phyloP scores from a whole-genome alignment of 2,113 vertebrate species.

The Octodon degus region DNA sequence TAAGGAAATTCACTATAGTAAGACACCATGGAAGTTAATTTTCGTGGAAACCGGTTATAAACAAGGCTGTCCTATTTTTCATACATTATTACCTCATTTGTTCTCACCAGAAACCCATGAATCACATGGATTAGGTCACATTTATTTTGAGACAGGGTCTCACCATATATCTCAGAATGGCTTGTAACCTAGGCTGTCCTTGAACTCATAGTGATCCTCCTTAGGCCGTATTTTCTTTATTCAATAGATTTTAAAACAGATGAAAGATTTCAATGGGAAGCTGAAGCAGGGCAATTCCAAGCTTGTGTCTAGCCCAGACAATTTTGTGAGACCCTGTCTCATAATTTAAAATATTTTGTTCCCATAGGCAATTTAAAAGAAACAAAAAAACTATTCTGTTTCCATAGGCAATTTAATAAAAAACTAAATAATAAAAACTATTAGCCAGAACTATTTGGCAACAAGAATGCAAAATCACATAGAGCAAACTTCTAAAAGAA shows the following conservation, averaged over 20 bases:
- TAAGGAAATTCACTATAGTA: neutral
- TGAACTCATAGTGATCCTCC: neutral
- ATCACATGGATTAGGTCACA: neutral
- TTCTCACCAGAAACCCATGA: neutral
- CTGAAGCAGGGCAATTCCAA: neutral
- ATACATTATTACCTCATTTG: conserved; percentile 19
- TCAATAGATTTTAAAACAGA: conserved; percentile 17
- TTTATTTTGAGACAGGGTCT: neutral
- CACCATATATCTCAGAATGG: neutral
- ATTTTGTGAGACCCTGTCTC: neutral
- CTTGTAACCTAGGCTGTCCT: neutral
- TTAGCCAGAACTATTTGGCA: neutral
- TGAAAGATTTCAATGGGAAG: neutral
- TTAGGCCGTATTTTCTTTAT: neutral
- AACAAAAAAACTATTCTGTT: neutral
- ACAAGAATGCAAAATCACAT: neutral
- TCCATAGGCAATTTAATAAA: neutral
- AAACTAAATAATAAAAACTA: neutral
- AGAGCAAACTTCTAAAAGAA: conserved; percentile 23
- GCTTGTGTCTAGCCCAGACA: neutral
- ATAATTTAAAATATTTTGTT: neutral
- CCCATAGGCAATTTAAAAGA: neutral
- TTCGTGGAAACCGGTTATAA: neutral
- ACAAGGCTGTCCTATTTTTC: neutral
- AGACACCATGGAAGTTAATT: neutral